phyloP scores from a whole-genome alignment of 2,113 vertebrate species.

The human (Homo sapiens) region DNA sequence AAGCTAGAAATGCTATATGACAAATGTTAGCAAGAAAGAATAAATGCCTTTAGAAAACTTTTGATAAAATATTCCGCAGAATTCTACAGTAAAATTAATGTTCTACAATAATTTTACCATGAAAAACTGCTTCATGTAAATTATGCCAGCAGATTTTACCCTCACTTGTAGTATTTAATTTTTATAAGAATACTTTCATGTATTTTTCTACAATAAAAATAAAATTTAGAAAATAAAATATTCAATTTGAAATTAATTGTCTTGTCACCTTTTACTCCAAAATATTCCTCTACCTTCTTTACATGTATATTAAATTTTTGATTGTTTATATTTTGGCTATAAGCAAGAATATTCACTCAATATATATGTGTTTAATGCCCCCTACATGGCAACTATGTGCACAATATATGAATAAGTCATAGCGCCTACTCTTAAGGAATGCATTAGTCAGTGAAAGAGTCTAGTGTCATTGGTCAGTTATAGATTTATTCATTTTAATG shows the following conservation, averaged over 20 bases:
- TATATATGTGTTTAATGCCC: constrained; percentile 14
- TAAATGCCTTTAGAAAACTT: neutral
- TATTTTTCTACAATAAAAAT: constrained; percentile 1
- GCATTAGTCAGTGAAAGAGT: neutral
- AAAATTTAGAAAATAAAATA: constrained; percentile 43
- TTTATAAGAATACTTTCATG: neutral
- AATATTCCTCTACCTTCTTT: neutral
- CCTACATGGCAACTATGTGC: neutral
- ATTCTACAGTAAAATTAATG: neutral
- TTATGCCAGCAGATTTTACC: neutral
- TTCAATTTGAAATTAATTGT: neutral
- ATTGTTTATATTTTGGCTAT: neutral
- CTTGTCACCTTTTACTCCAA: neutral
- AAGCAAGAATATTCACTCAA: neutral
- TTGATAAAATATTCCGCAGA: neutral
- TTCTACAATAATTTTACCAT: neutral
- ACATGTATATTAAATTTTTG: neutral
- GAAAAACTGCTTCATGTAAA: neutral
- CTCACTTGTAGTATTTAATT: neutral
- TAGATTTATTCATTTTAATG: neutral
- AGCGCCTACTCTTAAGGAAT: neutral
- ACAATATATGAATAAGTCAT: neutral
- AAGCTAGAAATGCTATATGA: neutral
- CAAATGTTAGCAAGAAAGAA: neutral
- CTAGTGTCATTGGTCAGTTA: neutral